Evolutionary conservation across 2,113 vertebrate species (phyloP).

Genomic region (Stegostoma tigrinum): DNA sequence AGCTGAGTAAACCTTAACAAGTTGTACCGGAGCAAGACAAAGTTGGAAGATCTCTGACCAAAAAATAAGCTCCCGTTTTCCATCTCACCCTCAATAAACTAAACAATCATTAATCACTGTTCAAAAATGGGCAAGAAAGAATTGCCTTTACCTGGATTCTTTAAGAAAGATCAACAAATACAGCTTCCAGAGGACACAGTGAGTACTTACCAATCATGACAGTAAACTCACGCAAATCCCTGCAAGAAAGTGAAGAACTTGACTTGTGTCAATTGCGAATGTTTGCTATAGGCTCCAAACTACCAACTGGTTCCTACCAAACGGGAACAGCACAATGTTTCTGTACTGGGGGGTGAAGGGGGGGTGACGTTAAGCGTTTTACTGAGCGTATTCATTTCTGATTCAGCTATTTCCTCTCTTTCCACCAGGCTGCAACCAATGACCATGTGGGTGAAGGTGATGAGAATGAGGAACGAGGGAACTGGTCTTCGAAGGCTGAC

Average conservation of each 20-base stretch:
- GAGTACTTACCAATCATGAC: background rate
- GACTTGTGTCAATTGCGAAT: background rate
- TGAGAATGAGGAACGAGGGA: constrained; percentile 72
- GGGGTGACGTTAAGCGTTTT: background rate
- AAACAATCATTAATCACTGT: background rate
- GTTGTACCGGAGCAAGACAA: background rate
- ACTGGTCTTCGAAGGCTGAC: constrained; percentile 83
- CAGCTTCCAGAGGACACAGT: background rate
- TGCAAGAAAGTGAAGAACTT: background rate
- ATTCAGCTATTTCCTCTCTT: background rate
- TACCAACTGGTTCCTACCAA: background rate
- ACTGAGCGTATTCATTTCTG: background rate
- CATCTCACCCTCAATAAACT: background rate
- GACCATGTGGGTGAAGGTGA: constrained; percentile 44
- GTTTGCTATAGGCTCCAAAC: background rate
- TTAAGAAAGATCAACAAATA: background rate
- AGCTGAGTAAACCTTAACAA: background rate
- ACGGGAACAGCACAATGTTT: background rate
- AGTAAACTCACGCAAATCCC: background rate
- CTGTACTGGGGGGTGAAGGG: background rate
- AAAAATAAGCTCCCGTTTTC: background rate
- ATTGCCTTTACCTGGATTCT: constrained; percentile 3
- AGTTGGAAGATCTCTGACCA: background rate
- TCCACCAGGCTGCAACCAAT: constrained; percentile 30
- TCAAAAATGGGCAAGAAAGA: background rate